Percentiles rank a stretch among this genome's conserved stretches.
Evolutionary conservation across 2,113 vertebrate genomes (phyloP).

Genomic region (Emydura subglobosa): DNA sequence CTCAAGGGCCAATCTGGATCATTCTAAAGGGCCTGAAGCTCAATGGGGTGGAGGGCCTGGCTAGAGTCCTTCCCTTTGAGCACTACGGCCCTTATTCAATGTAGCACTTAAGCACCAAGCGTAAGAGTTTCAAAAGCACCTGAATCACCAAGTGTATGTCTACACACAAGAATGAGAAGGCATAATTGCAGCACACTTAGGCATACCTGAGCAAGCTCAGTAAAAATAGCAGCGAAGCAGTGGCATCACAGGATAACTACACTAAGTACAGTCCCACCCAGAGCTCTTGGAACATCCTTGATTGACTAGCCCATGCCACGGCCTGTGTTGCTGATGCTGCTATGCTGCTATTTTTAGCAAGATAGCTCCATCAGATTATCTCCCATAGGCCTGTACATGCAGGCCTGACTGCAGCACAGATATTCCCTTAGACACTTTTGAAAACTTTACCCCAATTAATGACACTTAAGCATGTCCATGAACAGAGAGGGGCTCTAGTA

Average conservation of each 20-base stretch:
- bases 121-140: background rate
- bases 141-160: background rate
- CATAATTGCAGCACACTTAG: background rate
- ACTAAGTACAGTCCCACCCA: background rate
- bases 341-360: background rate
- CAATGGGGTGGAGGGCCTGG: background rate
- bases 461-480: background rate
- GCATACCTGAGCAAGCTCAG: too few relatives aligned
- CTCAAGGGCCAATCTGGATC: background rate
- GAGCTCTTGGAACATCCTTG: background rate
- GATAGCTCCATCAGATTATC: background rate
- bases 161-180: too few relatives aligned
- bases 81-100: background rate
- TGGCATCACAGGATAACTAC: too few relatives aligned
- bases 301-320: background rate
- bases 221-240: too few relatives aligned
- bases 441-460: background rate
- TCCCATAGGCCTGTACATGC: background rate
- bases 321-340: background rate
- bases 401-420: background rate
- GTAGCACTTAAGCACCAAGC: background rate
- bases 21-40: background rate
- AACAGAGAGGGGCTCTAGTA: background rate
- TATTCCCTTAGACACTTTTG: background rate
- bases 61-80: background rate